A percentile compares a stretch with the other conserved stretches of the same genome.
Conservation (phyloP, 2,888 invertebrate genomes). For the Drosophila buzzatii region DNA sequence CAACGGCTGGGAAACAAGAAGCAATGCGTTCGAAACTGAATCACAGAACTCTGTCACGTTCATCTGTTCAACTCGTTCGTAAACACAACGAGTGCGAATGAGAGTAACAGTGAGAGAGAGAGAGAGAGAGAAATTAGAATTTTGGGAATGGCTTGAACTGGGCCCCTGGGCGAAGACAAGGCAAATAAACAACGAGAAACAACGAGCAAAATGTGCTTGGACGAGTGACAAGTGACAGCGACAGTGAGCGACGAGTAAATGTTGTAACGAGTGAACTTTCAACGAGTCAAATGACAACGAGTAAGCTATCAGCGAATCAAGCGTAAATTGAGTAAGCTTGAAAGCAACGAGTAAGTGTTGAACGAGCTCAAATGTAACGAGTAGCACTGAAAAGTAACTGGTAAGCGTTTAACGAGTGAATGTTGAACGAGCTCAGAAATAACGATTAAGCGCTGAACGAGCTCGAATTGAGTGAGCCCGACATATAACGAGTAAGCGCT, state of each 20-base stretch:
- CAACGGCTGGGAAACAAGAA: slow-evolving; percentile 10
- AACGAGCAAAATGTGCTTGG: slow-evolving; percentile 5
- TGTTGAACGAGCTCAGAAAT: too few species aligned
- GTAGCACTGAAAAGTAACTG: too few species aligned
- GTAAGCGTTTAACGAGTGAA: too few species aligned
- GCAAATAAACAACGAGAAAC: slow-evolving; percentile 3
- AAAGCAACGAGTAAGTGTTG: too few species aligned
- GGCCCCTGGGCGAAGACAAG: neutral
- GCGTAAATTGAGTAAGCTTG: too few species aligned
- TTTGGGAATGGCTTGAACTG: neutral
- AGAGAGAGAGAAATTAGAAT: slow-evolving; percentile 9
- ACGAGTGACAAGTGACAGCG: slow-evolving; percentile 4
- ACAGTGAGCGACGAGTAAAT: neutral
- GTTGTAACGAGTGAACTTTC: neutral
- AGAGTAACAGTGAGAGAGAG: neutral
- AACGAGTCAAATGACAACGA: neutral
- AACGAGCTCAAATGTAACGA: too few species aligned
- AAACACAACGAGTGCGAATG: slow-evolving; percentile 1
- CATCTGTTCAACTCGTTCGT: slow-evolving; percentile 10
- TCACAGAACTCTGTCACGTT: slow-evolving; percentile 2
- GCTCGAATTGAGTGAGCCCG: too few species aligned
- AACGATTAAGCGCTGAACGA: too few species aligned
- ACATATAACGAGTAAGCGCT: too few species aligned
- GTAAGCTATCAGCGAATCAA: neutral
- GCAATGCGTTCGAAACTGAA: slow-evolving; percentile 13